A percentile compares a stretch with the other conserved stretches of the same genome.
Evolutionary conservation across 2,113 vertebrate genomes (phyloP).

Genomic region (Protobothrops mucrosquamatus): DNA sequence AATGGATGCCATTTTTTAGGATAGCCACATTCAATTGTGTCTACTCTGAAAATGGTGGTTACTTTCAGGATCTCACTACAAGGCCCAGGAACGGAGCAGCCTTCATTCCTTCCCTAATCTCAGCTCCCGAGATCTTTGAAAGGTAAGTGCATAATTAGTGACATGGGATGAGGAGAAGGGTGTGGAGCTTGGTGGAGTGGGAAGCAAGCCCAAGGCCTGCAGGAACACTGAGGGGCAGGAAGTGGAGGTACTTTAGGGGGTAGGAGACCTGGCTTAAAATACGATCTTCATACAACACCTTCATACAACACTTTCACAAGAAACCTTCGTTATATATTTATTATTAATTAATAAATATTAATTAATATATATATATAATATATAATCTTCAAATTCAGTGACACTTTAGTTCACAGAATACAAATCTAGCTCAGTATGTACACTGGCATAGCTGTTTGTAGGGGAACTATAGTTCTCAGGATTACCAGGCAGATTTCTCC

Average conservation of each 20-base stretch:
- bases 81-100: background rate
- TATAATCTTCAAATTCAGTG: conserved; percentile 30
- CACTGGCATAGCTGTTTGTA: conserved; percentile 22
- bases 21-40: background rate
- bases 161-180: background rate
- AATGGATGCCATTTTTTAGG: background rate
- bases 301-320: background rate
- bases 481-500: background rate
- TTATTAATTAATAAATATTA: too few relatives aligned
- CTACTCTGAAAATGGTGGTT: background rate
- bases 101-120: background rate
- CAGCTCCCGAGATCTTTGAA: background rate
- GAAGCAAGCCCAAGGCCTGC: background rate
- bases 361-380: too few relatives aligned
- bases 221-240: background rate
- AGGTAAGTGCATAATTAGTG: background rate
- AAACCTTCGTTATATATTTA: conserved; percentile 39
- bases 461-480: conserved; percentile 17
- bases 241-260: background rate
- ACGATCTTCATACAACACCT: conserved; percentile 40
- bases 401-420: background rate
- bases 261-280: background rate
- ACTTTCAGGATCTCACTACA: background rate
- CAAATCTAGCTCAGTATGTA: conserved; percentile 10
- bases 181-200: background rate